Conservation (phyloP, 37 sponge, comb jelly and placozoan genomes). For the Amphimedon queenslandica region DNA sequence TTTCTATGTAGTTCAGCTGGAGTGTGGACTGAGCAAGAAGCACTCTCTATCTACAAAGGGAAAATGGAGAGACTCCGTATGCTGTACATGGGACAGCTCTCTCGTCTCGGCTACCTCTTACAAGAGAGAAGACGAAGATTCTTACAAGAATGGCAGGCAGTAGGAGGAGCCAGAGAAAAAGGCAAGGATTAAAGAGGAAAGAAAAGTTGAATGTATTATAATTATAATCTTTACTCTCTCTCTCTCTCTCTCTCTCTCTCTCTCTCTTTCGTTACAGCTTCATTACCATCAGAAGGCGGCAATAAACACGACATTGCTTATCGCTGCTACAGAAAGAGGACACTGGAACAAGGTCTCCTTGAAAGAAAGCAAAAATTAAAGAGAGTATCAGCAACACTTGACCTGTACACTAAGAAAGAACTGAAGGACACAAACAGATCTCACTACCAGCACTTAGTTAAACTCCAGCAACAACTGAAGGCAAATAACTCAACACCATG, state of each 20-base stretch:
- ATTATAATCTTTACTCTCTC: background rate
- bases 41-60: constrained; percentile 33
- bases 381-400: constrained; percentile 34
- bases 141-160: constrained; percentile 51
- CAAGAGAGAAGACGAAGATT: constrained; percentile 56
- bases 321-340: constrained; percentile 26
- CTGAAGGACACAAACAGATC: constrained; percentile 12
- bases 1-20: constrained; percentile 38
- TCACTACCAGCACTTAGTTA: constrained; percentile 45
- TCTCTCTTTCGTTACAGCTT: constrained; percentile 7
- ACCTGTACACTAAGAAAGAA: constrained; percentile 23
- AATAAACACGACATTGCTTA: constrained; percentile 34
- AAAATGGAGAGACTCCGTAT: constrained; percentile 35
- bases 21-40: constrained; percentile 56
- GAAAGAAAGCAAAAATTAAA: constrained; percentile 31
- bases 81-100: constrained; percentile 68
- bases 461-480: constrained; percentile 17
- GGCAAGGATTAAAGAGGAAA: constrained; percentile 3
- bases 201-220: background rate
- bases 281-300: constrained; percentile 14
- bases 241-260: background rate
- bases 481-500: constrained; percentile 1
- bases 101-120: constrained; percentile 37
- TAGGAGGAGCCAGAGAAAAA: constrained; percentile 18
- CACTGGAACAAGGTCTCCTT: constrained; percentile 52